phyloP scores from a whole-genome alignment of 2,113 vertebrate species.

The Equus quagga region DNA sequence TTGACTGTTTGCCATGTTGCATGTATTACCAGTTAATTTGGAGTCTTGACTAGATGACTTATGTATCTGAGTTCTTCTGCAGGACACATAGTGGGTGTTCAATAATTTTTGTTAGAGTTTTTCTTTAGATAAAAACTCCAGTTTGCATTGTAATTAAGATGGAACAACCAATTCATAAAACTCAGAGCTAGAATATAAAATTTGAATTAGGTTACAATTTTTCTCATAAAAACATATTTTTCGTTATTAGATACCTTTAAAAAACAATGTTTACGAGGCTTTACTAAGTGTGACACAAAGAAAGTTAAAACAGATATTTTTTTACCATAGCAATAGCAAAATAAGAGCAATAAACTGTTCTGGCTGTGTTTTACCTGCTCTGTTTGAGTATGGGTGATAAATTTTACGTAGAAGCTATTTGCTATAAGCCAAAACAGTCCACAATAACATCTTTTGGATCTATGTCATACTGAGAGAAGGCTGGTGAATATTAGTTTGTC shows the following conservation, averaged over 20 bases:
- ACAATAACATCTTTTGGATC: background rate
- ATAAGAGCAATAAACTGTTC: background rate
- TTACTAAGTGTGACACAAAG: background rate
- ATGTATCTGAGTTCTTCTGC: background rate
- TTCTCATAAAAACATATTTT: background rate
- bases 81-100: background rate
- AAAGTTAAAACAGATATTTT: conserved; percentile 34
- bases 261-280: background rate
- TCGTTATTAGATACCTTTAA: conserved; percentile 57
- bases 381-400: conserved; percentile 20
- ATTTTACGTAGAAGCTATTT: conserved; percentile 24
- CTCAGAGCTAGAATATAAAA: conserved; percentile 56
- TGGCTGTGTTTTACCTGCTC: conserved; percentile 1
- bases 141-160: background rate
- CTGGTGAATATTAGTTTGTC: conserved; percentile 35
- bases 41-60: background rate
- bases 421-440: background rate
- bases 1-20: background rate
- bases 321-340: background rate
- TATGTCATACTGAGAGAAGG: background rate
- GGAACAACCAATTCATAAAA: conserved; percentile 12
- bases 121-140: background rate
- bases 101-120: background rate
- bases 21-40: background rate
- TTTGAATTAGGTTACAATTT: background rate